A percentile compares a stretch with the other conserved stretches of the same genome.
Conservation (phyloP, 2,888 invertebrate genomes). For the Caenorhabditis sulstoni region DNA sequence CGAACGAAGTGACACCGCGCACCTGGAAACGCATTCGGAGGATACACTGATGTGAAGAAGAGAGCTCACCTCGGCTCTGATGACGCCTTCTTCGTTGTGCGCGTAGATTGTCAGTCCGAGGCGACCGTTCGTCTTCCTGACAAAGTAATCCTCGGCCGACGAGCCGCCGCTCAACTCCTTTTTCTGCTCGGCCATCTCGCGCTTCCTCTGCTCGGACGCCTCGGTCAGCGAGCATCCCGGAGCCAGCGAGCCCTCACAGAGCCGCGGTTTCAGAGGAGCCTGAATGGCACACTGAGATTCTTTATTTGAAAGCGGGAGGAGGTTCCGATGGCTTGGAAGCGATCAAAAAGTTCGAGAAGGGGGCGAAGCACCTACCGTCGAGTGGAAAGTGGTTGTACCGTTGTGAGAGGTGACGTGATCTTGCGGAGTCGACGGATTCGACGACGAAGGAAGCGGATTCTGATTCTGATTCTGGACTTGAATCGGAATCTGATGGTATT, state of each 20-base stretch:
- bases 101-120: slow-evolving; percentile 70
- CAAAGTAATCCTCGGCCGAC: slow-evolving; percentile 63
- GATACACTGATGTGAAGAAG: too few species aligned
- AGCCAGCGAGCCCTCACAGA: slow-evolving; percentile 44
- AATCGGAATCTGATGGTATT: slow-evolving; percentile 50
- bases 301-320: background rate
- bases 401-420: slow-evolving; percentile 55
- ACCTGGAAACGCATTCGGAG: too few species aligned
- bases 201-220: slow-evolving; percentile 37
- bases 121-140: slow-evolving; percentile 63
- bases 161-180: slow-evolving; percentile 41
- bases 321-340: background rate
- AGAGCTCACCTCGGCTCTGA: slow-evolving; percentile 68
- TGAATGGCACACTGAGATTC: too few species aligned
- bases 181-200: slow-evolving; percentile 48
- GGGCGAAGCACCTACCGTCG: slow-evolving; percentile 38
- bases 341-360: background rate
- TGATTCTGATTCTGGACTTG: slow-evolving; percentile 35
- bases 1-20: slow-evolving; percentile 66
- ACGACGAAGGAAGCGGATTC: background rate
- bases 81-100: slow-evolving; percentile 66
- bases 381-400: slow-evolving; percentile 59
- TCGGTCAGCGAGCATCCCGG: slow-evolving; percentile 52
- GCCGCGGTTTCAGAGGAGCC: slow-evolving; percentile 31
- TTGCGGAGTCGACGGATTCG: background rate